Conservation (phyloP, 2,888 invertebrate genomes). For the Opisthograptis luteolata region DNA sequence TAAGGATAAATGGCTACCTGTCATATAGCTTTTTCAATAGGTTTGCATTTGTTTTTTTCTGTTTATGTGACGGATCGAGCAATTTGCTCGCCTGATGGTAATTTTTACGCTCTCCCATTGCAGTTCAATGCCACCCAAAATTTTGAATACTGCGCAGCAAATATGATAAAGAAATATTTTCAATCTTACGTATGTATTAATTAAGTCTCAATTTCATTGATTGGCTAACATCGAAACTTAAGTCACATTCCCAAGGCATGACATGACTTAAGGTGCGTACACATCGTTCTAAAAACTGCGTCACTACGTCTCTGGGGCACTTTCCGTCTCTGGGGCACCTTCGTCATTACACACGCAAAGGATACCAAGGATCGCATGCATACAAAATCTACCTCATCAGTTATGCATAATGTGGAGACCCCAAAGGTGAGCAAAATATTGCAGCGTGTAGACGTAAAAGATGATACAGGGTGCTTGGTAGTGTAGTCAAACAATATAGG, state of each 20-base stretch:
- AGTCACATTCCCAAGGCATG: not conserved
- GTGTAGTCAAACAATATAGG: not conserved
- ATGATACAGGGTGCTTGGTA: constrained; percentile 44
- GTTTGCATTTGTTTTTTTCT: too few species aligned
- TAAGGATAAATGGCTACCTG: too few species aligned
- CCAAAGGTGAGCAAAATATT: constrained; percentile 83
- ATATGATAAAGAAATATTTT: too few species aligned
- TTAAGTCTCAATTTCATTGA: too few species aligned
- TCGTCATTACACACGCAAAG: constrained; percentile 70
- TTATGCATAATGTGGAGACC: constrained; percentile 84
- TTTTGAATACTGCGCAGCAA: too few species aligned
- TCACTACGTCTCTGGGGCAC: constrained; percentile 62
- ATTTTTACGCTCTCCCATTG: too few species aligned
- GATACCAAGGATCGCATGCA: constrained; percentile 82
- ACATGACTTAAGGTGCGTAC: constrained; percentile 11
- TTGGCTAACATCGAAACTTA: too few species aligned
- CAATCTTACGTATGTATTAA: too few species aligned
- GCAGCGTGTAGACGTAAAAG: constrained; percentile 53
- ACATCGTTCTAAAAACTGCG: constrained; percentile 52
- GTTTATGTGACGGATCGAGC: too few species aligned
- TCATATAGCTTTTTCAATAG: too few species aligned
- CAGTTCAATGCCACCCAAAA: too few species aligned
- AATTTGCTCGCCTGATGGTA: too few species aligned
- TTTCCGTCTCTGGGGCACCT: constrained; percentile 63
- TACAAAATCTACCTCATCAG: constrained; percentile 83